Conservation (phyloP, 2,888 invertebrate genomes). For the Adelphocoris suturalis region DNA sequence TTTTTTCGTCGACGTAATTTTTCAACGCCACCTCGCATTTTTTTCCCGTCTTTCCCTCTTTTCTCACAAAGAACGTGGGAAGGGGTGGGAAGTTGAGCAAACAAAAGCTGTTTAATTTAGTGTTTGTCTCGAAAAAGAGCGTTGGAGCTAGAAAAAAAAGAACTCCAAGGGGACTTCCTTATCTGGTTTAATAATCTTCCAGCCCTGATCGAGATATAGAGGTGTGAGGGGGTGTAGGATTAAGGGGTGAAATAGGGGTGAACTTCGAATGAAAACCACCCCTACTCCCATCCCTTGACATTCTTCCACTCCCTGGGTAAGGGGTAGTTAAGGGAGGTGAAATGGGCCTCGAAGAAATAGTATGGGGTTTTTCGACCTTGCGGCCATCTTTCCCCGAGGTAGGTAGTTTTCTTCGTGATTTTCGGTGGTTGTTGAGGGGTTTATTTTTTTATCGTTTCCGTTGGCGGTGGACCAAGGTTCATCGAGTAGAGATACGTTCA, state of each 20-base stretch:
- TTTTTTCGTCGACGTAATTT: background rate
- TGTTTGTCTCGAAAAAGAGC: background rate
- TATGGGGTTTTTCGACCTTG: too few relatives aligned
- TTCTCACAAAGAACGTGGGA: background rate
- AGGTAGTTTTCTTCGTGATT: too few relatives aligned
- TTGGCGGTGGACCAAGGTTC: too few relatives aligned
- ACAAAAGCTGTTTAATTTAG: background rate
- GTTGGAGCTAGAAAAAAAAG: slow-evolving; percentile 4
- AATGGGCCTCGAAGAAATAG: too few relatives aligned
- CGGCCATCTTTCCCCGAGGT: too few relatives aligned
- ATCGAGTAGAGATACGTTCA: too few relatives aligned
- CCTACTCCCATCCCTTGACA: background rate
- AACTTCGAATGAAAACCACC: background rate
- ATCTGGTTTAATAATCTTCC: background rate
- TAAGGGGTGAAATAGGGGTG: background rate
- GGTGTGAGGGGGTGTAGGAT: background rate
- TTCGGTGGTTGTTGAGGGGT: too few relatives aligned
- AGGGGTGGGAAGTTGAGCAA: background rate
- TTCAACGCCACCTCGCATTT: background rate
- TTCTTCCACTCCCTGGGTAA: too few relatives aligned
- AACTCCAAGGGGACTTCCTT: background rate
- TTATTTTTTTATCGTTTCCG: too few relatives aligned
- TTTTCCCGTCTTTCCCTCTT: too few relatives aligned
- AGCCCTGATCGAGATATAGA: background rate
- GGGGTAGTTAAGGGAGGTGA: too few relatives aligned